Percentiles rank a stretch among this genome's conserved stretches.
These are phyloP conservation scores for Coilia nasus DNA, from an alignment of 2,797 vertebrate species.

Conservation along the genomic window DNA sequence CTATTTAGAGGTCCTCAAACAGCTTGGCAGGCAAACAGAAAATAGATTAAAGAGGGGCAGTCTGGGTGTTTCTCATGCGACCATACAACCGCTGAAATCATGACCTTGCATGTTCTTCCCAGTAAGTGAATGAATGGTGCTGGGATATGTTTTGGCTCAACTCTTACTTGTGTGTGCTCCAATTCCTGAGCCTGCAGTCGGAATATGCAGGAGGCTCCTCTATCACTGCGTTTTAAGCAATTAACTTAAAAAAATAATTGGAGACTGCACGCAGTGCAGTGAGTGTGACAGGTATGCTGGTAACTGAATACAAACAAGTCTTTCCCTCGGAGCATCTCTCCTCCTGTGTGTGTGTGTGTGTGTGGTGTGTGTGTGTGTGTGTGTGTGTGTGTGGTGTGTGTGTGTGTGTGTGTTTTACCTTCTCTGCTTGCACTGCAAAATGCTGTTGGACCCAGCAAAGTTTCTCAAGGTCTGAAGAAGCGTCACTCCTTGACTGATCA, in stretches of 20 bases:
- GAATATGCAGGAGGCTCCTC: not conserved
- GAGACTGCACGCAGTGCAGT: not conserved
- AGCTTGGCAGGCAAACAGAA: not conserved
- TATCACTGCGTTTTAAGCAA: not conserved
- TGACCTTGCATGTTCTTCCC: constrained; percentile 2
- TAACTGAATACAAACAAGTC: not conserved
- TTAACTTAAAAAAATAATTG: not conserved
- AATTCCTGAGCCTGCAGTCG: not conserved
- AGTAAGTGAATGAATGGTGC: not conserved
- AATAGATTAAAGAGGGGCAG: constrained; percentile 1
- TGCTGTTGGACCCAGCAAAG: not conserved
- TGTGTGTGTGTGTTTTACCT: not conserved
- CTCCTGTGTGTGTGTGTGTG: not conserved
- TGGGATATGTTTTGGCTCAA: not conserved
- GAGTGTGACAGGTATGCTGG: not conserved
- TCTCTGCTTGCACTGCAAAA: constrained; percentile 15
- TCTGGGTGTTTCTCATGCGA: constrained; percentile 34
- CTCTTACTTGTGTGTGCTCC: not conserved
- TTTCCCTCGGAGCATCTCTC: not conserved
- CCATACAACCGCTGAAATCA: constrained; percentile 18
- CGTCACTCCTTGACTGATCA: constrained; percentile 9
- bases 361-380: not conserved
- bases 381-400: not conserved
- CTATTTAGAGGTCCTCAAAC: not conserved
- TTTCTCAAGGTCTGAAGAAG: constrained; percentile 14